These are phyloP conservation scores for Anarrhichthys ocellatus DNA, from an alignment of 2,113 vertebrate genomes.

Conservation along the genomic window DNA sequence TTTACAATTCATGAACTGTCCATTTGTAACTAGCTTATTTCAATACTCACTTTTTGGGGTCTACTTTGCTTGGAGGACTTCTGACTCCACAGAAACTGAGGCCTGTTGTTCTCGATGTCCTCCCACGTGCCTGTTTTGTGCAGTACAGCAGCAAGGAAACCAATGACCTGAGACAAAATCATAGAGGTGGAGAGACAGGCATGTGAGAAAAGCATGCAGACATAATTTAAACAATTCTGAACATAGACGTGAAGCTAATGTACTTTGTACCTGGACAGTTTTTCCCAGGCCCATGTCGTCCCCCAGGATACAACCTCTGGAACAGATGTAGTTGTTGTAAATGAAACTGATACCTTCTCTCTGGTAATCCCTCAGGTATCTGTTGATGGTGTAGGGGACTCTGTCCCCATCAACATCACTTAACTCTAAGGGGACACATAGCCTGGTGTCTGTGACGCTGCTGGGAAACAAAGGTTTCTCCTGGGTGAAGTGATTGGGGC, in stretches of 20 bases:
- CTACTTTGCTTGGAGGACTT: slow-evolving; percentile 71
- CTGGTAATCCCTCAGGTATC: slow-evolving; percentile 96
- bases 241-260: neutral
- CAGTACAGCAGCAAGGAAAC: slow-evolving; percentile 93
- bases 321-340: slow-evolving; percentile 85
- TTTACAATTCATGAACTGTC: neutral
- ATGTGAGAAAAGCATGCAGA: neutral
- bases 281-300: slow-evolving; percentile 99
- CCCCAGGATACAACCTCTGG: slow-evolving; percentile 93
- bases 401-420: slow-evolving; percentile 74
- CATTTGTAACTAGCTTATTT: neutral
- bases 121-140: slow-evolving; percentile 93
- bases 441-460: slow-evolving; percentile 70
- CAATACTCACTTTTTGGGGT: slow-evolving; percentile 85
- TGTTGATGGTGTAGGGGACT: slow-evolving; percentile 95
- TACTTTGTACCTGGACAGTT: slow-evolving; percentile 91
- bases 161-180: slow-evolving; percentile 88
- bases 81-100: slow-evolving; percentile 90
- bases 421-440: slow-evolving; percentile 83
- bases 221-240: neutral
- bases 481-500: slow-evolving; percentile 37
- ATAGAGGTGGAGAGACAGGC: neutral
- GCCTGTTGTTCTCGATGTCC: slow-evolving; percentile 95
- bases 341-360: slow-evolving; percentile 92
- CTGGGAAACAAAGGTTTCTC: slow-evolving; percentile 93